These are phyloP conservation scores for Chloroceryle aenea DNA, from an alignment of 2,113 vertebrate species.

Conservation along the genomic window DNA sequence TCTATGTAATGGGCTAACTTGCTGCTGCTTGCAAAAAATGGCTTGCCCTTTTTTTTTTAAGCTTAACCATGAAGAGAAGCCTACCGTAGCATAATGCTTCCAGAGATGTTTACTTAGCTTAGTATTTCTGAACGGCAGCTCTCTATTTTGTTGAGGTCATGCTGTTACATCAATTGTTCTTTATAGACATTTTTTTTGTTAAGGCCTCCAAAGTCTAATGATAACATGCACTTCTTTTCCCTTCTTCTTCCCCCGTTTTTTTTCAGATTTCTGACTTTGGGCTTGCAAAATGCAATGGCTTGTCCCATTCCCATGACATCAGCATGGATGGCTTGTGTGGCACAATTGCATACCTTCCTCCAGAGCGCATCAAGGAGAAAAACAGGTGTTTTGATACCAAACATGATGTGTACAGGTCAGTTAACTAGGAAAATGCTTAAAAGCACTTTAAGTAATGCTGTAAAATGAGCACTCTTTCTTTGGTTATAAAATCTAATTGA, in stretches of 20 bases:
- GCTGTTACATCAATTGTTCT: neutral
- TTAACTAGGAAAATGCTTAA: neutral
- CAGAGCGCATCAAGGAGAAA: slow-evolving; percentile 95
- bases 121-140: neutral
- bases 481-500: neutral
- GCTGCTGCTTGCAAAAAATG: slow-evolving; percentile 20
- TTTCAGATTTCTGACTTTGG: slow-evolving; percentile 96
- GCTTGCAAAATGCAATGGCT: slow-evolving; percentile 94
- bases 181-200: neutral
- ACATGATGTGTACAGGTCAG: slow-evolving; percentile 96
- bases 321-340: slow-evolving; percentile 96
- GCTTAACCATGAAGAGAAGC: neutral
- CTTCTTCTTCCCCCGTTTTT: neutral
- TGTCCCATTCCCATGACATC: slow-evolving; percentile 91
- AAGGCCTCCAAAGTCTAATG: neutral
- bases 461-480: neutral
- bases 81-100: neutral
- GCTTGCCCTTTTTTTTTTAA: neutral
- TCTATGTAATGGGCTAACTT: neutral
- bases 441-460: neutral
- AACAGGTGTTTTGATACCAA: slow-evolving; percentile 93
- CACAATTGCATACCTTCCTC: slow-evolving; percentile 95
- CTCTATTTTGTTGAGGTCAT: neutral
- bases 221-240: neutral
- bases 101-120: neutral